phyloP scores from a whole-genome alignment of 2,797 vertebrate genomes.

The Pantherophis vulpinus region DNA sequence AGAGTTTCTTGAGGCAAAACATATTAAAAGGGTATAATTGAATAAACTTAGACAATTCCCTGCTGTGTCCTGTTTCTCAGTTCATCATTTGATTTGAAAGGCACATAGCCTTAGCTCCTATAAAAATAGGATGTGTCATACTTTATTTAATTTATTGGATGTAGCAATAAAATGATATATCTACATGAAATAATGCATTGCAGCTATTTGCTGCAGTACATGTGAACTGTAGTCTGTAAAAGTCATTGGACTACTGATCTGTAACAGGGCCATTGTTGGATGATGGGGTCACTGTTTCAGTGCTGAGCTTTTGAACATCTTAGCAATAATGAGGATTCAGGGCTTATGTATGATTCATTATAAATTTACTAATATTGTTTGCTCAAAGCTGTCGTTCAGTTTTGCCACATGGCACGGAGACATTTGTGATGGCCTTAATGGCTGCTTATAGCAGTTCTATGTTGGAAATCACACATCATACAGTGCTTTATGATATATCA shows the following conservation, averaged over 20 bases:
- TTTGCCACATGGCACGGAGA: background rate
- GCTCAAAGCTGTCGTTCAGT: background rate
- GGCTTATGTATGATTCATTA: slow-evolving; percentile 5
- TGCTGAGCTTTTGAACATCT: background rate
- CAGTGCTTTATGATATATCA: slow-evolving; percentile 6
- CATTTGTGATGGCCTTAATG: background rate
- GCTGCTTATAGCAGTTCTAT: background rate
- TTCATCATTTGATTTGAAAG: slow-evolving; percentile 67
- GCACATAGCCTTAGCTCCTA: slow-evolving; percentile 56
- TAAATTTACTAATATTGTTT: background rate
- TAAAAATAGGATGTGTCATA: slow-evolving; percentile 54
- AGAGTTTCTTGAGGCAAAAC: slow-evolving; percentile 67
- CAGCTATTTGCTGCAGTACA: slow-evolving; percentile 43
- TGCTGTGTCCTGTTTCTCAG: slow-evolving; percentile 57
- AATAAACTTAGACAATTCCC: slow-evolving; percentile 71
- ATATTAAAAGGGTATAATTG: slow-evolving; percentile 75
- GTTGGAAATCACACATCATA: background rate
- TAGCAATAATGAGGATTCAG: background rate
- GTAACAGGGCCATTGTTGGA: background rate
- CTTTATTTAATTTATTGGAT: slow-evolving; percentile 60
- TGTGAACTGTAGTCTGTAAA: slow-evolving; percentile 35
- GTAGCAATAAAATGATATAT: slow-evolving; percentile 34
- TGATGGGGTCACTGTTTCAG: background rate
- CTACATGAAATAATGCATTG: slow-evolving; percentile 34
- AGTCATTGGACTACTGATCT: slow-evolving; percentile 27